Conservation (phyloP, 2,888 invertebrate genomes). For the Macrosoma leucophasiata region DNA sequence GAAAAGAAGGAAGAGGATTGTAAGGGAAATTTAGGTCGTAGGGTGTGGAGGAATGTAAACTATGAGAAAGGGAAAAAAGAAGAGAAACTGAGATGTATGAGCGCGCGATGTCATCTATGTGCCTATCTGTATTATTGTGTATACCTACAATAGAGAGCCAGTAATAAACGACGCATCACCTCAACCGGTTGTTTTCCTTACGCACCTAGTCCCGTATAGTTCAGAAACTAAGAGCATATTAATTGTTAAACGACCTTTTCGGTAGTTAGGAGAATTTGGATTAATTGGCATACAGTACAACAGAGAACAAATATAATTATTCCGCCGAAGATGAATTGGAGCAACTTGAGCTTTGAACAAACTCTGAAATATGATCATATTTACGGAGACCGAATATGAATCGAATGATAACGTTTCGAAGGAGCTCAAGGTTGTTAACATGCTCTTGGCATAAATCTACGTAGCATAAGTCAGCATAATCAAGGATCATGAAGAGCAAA, state of each 20-base stretch:
- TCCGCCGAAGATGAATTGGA: slow-evolving; percentile 2
- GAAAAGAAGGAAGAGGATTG: neutral
- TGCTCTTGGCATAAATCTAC: neutral
- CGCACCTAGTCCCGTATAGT: neutral
- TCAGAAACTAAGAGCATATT: neutral
- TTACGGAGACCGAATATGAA: slow-evolving; percentile 1
- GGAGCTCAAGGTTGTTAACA: neutral
- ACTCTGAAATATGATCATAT: slow-evolving; percentile 1
- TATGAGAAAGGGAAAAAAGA: no score
- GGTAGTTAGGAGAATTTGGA: neutral
- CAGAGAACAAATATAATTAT: neutral
- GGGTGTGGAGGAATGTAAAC: no score
- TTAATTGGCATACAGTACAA: slow-evolving; percentile 1
- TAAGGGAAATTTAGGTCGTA: no score
- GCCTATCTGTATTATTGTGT: neutral
- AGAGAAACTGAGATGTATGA: no score
- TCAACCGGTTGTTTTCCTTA: neutral
- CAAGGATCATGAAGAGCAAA: neutral
- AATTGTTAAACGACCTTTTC: neutral
- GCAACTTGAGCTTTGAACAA: neutral
- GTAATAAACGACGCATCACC: neutral
- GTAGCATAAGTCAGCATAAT: neutral
- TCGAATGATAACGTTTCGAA: slow-evolving; percentile 1
- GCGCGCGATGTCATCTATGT: no score
- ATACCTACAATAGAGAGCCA: neutral